Percentiles rank a stretch among this genome's conserved stretches.
phyloP scores from a whole-genome alignment of 2,113 vertebrate genomes.

The Isurus oxyrinchus region DNA sequence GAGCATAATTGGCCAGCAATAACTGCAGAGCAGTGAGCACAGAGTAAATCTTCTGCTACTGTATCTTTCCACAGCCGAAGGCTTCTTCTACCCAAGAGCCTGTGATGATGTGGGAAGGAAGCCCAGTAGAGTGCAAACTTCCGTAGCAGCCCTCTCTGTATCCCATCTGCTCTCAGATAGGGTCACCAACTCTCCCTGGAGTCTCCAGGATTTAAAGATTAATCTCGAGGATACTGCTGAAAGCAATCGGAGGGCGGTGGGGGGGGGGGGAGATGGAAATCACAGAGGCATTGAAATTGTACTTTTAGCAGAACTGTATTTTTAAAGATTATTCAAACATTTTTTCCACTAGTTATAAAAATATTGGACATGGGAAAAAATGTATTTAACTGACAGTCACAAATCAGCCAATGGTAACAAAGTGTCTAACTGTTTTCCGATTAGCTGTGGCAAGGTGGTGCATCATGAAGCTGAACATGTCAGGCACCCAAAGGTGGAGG shows the following conservation, averaged over 20 bases:
- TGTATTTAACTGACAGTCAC: not conserved
- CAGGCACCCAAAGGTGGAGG: not conserved
- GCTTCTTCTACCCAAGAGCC: not conserved
- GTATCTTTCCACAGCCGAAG: not conserved
- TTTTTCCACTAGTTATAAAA: not conserved
- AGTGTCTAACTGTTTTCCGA: not conserved
- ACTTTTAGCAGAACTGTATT: too few species aligned
- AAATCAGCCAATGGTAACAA: not conserved
- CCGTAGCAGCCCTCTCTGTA: not conserved
- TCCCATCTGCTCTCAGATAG: not conserved
- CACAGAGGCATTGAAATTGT: not conserved
- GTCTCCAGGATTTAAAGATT: not conserved
- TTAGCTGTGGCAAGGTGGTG: not conserved
- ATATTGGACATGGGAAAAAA: not conserved
- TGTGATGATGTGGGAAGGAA: not conserved
- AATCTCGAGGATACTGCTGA: not conserved
- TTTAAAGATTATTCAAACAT: not conserved
- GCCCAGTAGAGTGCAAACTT: not conserved
- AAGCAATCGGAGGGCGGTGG: not conserved
- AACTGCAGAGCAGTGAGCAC: not conserved
- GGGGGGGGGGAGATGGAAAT: not conserved
- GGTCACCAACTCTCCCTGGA: not conserved
- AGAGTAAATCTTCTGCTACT: not conserved
- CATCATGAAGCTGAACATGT: not conserved
- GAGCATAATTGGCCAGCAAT: not conserved